phyloP scores from a whole-genome alignment of 1,140 invertebrate species.

The Dufourea novaeangliae region DNA sequence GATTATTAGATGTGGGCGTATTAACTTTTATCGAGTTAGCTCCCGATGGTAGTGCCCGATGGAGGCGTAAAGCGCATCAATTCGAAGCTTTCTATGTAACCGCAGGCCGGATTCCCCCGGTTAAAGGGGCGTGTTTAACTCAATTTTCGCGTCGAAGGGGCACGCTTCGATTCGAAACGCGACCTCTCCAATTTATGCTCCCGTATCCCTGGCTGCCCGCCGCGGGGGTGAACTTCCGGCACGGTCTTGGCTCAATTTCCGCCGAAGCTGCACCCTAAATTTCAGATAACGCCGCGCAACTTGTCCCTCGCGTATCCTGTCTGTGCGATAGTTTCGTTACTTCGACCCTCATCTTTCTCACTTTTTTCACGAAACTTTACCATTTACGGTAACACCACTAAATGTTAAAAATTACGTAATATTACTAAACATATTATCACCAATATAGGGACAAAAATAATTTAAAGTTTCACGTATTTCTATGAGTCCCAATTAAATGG shows the following conservation, averaged over 20 bases:
- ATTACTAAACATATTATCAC: too few relatives aligned
- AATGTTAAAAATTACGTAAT: too few relatives aligned
- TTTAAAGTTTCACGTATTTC: too few relatives aligned
- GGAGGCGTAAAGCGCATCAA: constrained; percentile 21
- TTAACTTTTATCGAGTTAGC: not conserved
- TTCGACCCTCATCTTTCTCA: not conserved
- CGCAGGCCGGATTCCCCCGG: not conserved
- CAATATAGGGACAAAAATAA: too few relatives aligned
- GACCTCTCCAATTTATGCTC: constrained; percentile 58
- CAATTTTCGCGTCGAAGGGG: constrained; percentile 49
- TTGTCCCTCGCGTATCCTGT: constrained; percentile 61
- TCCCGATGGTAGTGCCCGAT: too few relatives aligned
- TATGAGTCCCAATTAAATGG: too few relatives aligned
- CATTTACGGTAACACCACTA: too few relatives aligned
- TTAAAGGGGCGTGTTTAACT: constrained; percentile 42
- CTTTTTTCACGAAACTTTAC: not conserved
- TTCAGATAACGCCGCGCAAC: constrained; percentile 64
- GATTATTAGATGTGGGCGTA: not conserved
- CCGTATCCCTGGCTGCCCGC: constrained; percentile 43
- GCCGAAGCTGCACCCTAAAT: constrained; percentile 58
- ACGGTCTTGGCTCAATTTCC: constrained; percentile 64
- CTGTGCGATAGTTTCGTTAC: constrained; percentile 21
- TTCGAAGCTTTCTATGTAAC: constrained; percentile 11
- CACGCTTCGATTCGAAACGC: constrained; percentile 60
- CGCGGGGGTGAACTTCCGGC: constrained; percentile 40